Evolutionary conservation across 2,797 vertebrate genomes (phyloP).

Genomic region (Chelonia mydas): DNA sequence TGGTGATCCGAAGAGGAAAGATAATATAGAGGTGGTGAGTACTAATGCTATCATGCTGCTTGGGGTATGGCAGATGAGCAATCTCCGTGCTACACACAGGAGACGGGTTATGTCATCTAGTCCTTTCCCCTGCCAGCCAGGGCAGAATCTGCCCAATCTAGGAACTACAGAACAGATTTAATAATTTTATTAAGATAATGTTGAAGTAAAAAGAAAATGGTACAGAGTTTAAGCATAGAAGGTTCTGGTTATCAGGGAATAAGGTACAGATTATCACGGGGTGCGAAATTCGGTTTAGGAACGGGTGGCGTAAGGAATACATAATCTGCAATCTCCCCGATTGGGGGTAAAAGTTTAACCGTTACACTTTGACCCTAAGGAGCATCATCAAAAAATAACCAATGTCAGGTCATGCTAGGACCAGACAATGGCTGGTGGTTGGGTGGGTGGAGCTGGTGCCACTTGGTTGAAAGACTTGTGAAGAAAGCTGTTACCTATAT

Average conservation of each 20-base stretch:
- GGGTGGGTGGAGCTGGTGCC: not conserved
- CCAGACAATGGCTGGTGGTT: not conserved
- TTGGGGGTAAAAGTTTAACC: too few species aligned
- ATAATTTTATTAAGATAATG: too few species aligned
- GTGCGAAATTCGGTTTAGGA: too few species aligned
- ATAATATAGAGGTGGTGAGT: not conserved
- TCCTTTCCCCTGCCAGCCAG: not conserved
- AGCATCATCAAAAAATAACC: not conserved
- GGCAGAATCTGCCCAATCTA: not conserved
- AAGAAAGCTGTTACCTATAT: not conserved
- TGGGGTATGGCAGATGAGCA: not conserved
- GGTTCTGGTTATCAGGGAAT: too few species aligned
- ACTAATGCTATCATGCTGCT: not conserved
- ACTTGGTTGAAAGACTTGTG: not conserved
- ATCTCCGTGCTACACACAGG: not conserved
- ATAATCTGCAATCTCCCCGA: too few species aligned
- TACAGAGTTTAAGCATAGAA: too few species aligned
- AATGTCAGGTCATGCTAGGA: not conserved
- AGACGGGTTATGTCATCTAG: not conserved
- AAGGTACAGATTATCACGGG: too few species aligned
- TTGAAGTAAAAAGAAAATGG: too few species aligned
- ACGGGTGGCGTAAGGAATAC: too few species aligned
- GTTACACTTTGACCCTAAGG: not conserved
- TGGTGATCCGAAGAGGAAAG: not conserved
- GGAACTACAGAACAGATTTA: not conserved